A percentile compares a stretch with the other conserved stretches of the same genome.
These are phyloP conservation scores for Dreissena rostriformis DNA, from an alignment of 1,140 invertebrate species.

Conservation along the genomic window DNA sequence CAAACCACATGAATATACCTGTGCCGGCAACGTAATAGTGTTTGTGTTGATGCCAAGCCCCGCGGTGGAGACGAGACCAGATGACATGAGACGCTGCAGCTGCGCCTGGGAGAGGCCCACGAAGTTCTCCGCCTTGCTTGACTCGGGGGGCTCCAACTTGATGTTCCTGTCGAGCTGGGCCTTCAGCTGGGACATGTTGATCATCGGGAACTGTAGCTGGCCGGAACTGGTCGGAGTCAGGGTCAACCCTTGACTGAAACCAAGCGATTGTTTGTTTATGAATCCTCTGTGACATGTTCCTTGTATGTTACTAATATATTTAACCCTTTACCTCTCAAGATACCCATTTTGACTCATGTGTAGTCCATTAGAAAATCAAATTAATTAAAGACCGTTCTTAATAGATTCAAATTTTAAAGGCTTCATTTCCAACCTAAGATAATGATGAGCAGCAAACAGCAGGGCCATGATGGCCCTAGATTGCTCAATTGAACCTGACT, in stretches of 20 bases:
- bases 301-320: no score
- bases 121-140: neutral
- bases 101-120: slow-evolving; percentile 5
- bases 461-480: no score
- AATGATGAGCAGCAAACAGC: no score
- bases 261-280: no score
- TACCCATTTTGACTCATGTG: no score
- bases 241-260: neutral
- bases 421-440: no score
- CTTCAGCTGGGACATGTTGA: slow-evolving; percentile 48
- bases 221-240: slow-evolving; percentile 36
- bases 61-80: neutral
- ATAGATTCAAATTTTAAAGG: no score
- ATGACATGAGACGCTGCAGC: neutral
- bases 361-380: no score
- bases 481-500: no score
- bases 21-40: neutral
- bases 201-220: slow-evolving; percentile 55
- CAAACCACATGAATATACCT: neutral
- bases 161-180: slow-evolving; percentile 46
- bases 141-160: slow-evolving; percentile 24
- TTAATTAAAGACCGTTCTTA: no score
- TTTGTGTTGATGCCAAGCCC: neutral
- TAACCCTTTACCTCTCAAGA: no score
- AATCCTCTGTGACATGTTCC: no score